Conservation (phyloP, 1,140 invertebrate genomes). For the Caenorhabditis tropicalis region DNA sequence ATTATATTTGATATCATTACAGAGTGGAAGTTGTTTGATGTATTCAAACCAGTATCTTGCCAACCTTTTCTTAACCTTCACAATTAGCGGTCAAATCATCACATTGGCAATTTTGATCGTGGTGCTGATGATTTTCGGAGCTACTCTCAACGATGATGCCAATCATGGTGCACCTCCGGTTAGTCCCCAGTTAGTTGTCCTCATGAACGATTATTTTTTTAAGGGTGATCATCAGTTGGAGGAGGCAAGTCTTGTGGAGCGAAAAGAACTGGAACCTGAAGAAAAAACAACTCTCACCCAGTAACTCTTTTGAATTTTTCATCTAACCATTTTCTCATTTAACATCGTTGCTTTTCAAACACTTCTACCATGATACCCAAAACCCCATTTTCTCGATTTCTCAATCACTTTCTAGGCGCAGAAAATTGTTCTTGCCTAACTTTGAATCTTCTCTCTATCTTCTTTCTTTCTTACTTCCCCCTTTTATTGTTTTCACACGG, state of each 20-base stretch:
- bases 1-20: background rate
- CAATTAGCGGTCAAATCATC: conserved; percentile 65
- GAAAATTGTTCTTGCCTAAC: conserved; percentile 16
- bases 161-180: background rate
- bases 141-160: background rate
- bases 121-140: conserved; percentile 27
- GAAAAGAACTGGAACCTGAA: background rate
- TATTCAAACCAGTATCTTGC: conserved; percentile 70
- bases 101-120: background rate
- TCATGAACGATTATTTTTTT: no score
- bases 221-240: conserved; percentile 12
- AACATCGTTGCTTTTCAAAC: background rate
- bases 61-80: conserved; percentile 69
- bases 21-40: conserved; percentile 68
- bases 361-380: background rate
- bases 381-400: background rate
- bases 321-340: background rate
- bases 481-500: background rate
- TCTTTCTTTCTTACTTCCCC: background rate
- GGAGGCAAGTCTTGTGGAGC: background rate
- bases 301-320: background rate
- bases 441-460: background rate
- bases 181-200: no score
- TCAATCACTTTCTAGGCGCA: conserved; percentile 26
- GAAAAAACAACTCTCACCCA: conserved; percentile 7